phyloP scores from a whole-genome alignment of 2,113 vertebrate genomes.

The Tachysurus fulvidraco region DNA sequence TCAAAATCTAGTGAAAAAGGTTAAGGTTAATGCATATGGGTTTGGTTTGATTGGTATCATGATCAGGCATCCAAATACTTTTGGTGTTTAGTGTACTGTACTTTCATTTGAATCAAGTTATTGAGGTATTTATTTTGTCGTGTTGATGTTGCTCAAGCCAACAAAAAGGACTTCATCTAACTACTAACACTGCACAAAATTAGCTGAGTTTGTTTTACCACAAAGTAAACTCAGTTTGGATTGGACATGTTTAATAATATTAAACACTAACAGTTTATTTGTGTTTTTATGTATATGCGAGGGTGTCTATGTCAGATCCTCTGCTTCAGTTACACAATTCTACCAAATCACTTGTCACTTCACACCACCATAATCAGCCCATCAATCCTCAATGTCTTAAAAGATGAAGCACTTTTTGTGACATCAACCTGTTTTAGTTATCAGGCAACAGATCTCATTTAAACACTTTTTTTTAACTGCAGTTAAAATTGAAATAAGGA shows the following conservation, averaged over 20 bases:
- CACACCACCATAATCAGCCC: not conserved
- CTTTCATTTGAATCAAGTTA: not conserved
- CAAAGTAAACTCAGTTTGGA: not conserved
- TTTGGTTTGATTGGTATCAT: not conserved
- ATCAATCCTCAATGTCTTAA: not conserved
- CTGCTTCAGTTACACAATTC: not conserved
- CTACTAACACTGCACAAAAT: not conserved
- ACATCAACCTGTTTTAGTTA: not conserved
- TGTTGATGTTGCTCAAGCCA: not conserved
- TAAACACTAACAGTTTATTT: not conserved
- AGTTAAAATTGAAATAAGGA: slow-evolving; percentile 1
- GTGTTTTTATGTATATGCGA: not conserved
- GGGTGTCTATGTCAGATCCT: not conserved
- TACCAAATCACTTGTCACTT: not conserved
- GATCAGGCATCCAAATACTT: not conserved
- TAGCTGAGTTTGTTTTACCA: not conserved
- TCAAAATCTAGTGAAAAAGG: not conserved
- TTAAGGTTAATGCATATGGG: not conserved
- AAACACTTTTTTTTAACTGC: not conserved
- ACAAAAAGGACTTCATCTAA: not conserved
- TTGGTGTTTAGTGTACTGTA: not conserved
- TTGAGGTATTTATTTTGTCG: not conserved
- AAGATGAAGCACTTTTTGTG: not conserved
- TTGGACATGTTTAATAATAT: not conserved
- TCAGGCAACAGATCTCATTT: slow-evolving; percentile 4